These are phyloP conservation scores for Notothenia coriiceps DNA, from an alignment of 2,113 vertebrate species.

Conservation along the genomic window DNA sequence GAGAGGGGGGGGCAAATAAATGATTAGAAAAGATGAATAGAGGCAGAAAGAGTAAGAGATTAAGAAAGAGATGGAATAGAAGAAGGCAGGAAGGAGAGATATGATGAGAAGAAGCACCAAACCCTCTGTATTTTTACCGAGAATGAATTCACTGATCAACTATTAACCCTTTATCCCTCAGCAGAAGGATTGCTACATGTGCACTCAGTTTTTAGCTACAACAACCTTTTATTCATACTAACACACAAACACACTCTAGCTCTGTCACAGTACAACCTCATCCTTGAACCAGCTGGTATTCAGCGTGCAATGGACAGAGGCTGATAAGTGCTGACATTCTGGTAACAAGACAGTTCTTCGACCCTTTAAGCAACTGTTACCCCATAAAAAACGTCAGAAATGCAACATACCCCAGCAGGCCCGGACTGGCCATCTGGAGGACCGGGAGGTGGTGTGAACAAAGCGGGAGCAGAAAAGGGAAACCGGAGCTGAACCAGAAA, in stretches of 20 bases:
- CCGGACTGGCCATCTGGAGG: too few species aligned
- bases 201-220: neutral
- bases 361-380: slow-evolving; percentile 7
- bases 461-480: too few species aligned
- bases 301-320: neutral
- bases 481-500: too few species aligned
- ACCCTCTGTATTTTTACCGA: neutral
- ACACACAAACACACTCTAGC: slow-evolving; percentile 8
- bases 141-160: slow-evolving; percentile 5
- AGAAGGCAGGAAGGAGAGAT: neutral
- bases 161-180: neutral
- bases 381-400: slow-evolving; percentile 32
- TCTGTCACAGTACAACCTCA: neutral
- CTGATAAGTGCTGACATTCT: slow-evolving; percentile 22
- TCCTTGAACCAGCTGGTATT: slow-evolving; percentile 7
- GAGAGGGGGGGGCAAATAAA: too few species aligned
- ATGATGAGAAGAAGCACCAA: slow-evolving; percentile 6
- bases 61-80: neutral
- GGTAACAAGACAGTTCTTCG: slow-evolving; percentile 8
- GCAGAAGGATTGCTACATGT: neutral
- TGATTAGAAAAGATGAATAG: neutral
- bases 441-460: too few species aligned
- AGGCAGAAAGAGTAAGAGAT: neutral
- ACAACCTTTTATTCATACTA: slow-evolving; percentile 28
- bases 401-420: neutral